phyloP scores from a whole-genome alignment of 2,113 vertebrate species.

The Mystacornis crossleyi region DNA sequence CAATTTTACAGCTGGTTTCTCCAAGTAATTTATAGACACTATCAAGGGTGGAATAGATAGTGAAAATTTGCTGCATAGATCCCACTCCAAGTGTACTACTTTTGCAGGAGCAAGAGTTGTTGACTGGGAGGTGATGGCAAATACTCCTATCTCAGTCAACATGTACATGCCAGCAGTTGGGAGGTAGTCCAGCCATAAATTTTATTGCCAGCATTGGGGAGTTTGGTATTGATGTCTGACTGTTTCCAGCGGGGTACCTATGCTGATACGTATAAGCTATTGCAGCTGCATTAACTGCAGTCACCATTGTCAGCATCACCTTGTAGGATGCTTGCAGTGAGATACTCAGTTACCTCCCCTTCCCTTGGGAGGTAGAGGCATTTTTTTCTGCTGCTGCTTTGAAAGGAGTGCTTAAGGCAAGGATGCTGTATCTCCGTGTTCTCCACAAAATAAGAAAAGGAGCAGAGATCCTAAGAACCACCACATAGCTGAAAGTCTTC shows the following conservation, averaged over 20 bases:
- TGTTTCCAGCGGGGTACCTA: background rate
- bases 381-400: background rate
- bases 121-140: background rate
- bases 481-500: background rate
- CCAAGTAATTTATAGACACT: slow-evolving; percentile 54
- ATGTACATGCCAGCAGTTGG: accelerated
- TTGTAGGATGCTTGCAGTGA: background rate
- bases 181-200: background rate
- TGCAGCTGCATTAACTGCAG: background rate
- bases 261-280: background rate
- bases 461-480: background rate
- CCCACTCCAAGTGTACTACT: background rate
- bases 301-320: slow-evolving; percentile 7
- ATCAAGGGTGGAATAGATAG: slow-evolving; percentile 36
- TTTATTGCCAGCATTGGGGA: background rate
- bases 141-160: background rate
- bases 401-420: background rate
- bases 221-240: background rate
- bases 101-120: background rate
- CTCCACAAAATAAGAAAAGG: background rate
- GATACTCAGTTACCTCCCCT: background rate
- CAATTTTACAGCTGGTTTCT: slow-evolving; percentile 47
- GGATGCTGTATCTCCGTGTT: background rate
- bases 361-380: background rate
- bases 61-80: slow-evolving; percentile 35